Evolutionary conservation across 2,113 vertebrate genomes (phyloP).

Genomic region (Polypterus senegalus): DNA sequence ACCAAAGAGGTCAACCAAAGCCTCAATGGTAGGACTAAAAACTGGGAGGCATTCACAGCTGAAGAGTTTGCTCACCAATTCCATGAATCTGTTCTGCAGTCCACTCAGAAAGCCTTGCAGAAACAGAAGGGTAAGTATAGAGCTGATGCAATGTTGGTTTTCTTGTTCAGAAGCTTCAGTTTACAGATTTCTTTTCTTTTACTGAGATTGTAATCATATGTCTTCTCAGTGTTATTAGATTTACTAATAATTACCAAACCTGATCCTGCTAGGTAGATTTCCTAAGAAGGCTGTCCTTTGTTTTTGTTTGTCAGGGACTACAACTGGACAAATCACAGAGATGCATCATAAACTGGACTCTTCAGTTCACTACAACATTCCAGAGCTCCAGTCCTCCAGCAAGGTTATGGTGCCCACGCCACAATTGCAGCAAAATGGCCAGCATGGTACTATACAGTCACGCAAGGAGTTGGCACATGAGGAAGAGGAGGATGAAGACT

Average conservation of each 20-base stretch:
- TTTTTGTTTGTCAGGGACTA: constrained; percentile 39
- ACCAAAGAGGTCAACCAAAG: constrained; percentile 72
- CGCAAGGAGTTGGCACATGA: constrained; percentile 46
- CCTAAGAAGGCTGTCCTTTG: background rate
- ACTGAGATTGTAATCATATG: background rate
- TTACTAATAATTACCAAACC: background rate
- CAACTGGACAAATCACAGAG: constrained; percentile 50
- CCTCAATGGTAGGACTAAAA: constrained; percentile 78
- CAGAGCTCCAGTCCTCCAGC: constrained; percentile 69
- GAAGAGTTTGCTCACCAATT: constrained; percentile 98
- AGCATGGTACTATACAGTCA: constrained; percentile 44
- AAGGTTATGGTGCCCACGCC: constrained; percentile 31
- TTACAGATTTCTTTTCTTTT: background rate
- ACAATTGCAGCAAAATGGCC: constrained; percentile 68
- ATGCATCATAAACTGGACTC: constrained; percentile 77
- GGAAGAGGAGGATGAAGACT: constrained; percentile 61
- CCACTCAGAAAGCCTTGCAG: constrained; percentile 92
- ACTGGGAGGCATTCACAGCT: constrained; percentile 85
- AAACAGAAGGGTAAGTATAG: constrained; percentile 78
- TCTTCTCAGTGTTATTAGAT: background rate
- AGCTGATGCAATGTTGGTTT: background rate
- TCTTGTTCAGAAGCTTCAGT: too few species aligned
- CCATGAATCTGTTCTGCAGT: constrained; percentile 94
- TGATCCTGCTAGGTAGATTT: background rate
- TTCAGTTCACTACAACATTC: constrained; percentile 94